Conservation (phyloP, 53 echinoderm and acorn worm genomes). For the Hippasteria phrygiana region DNA sequence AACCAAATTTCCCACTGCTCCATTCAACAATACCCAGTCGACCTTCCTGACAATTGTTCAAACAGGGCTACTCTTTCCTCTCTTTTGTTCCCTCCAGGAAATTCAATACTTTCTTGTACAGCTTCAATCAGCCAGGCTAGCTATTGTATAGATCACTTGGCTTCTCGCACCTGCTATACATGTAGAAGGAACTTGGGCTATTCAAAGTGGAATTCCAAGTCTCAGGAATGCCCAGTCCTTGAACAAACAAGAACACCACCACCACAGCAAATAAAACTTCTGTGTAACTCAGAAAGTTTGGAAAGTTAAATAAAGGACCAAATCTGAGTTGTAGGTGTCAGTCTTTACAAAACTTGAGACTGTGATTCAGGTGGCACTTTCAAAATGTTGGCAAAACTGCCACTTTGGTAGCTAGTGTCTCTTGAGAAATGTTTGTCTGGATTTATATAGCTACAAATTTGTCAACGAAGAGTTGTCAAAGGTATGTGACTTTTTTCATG, state of each 20-base stretch:
- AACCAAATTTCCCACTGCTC: conserved; percentile 29
- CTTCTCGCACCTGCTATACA: background rate
- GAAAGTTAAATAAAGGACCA: background rate
- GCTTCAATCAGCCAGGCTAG: background rate
- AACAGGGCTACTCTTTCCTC: background rate
- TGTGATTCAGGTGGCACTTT: background rate
- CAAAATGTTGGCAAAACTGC: background rate
- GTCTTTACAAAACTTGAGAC: no score
- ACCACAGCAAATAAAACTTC: background rate
- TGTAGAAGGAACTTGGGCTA: background rate
- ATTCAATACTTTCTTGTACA: conserved; percentile 10
- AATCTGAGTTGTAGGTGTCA: background rate
- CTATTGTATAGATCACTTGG: background rate
- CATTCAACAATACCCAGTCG: background rate
- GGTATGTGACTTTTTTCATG: background rate
- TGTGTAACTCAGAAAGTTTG: background rate
- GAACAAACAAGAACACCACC: background rate
- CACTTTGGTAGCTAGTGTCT: background rate
- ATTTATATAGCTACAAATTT: no score
- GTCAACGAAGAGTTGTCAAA: background rate
- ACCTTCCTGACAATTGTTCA: background rate
- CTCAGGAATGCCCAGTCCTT: background rate
- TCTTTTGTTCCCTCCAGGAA: conserved; percentile 13
- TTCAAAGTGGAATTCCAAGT: background rate
- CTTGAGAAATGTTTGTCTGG: background rate